Evolutionary conservation across 2,797 vertebrate species (phyloP), one percentile per base, ranked within the genome.

Genomic region (Hippoglossus hippoglossus): DNA sequence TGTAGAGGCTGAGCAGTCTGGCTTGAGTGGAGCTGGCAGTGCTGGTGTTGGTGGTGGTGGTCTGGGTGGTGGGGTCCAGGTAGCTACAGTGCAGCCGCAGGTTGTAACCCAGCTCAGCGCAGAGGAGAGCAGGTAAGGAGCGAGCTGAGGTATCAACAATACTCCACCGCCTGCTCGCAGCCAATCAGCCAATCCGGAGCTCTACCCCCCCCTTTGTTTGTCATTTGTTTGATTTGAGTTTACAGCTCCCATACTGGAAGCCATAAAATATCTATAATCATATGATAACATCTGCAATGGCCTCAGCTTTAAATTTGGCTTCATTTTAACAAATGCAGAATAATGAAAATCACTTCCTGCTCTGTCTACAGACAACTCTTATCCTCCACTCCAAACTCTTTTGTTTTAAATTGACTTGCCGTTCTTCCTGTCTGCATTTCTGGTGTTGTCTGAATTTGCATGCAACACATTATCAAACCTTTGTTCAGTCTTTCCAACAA

Each of bases 71-170:
- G 87, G 84, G 87, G 81, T 82, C 85, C 90, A 85, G 67, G 82
- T 91, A 87, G 83, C 84, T 26, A 59, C 85, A 80, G 81, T 69
- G 82, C 89, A 88, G 58, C 87, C 77, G 88, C 91, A 88, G 80
- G 55, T 82, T 90, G 79, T 93, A 86, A 83, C 74, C 73, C 90
- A 89, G 86, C 86, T 88, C 91, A 83, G 88, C 91, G 54, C 88
- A 77, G 93, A 92, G 74, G 90, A 94, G 61, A 90, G 77, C 91
- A 93, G 93, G 93, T 94, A 93, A 94, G 91, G 78, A 91, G 87
- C 44, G 83, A 87, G 90, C 87, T 75, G 83, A 86, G 86, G 80
- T 72, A 51, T 80, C 77, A 21, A 50, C 76, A 63, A 36, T 83
- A 59, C 54, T 69, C 84, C 79, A 79, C 72, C 75, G 85, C 81